Conservation (phyloP, 2,888 invertebrate genomes). For the Brachyptera putata region DNA sequence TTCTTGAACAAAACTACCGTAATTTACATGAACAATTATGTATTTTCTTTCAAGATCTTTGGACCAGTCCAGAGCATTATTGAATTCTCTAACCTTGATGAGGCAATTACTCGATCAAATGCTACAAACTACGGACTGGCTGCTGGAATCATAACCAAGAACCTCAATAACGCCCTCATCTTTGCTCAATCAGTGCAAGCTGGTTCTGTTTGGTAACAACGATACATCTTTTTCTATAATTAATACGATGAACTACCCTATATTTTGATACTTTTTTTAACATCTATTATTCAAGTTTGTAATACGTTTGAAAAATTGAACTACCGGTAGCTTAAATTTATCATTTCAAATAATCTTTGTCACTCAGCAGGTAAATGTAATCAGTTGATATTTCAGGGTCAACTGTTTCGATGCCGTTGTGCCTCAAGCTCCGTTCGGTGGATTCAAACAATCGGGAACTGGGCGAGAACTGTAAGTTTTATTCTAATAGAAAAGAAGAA, state of each 20-base stretch:
- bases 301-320: too few relatives aligned
- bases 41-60: too few relatives aligned
- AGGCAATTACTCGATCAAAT: slow-evolving; percentile 86
- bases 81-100: slow-evolving; percentile 80
- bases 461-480: slow-evolving; percentile 71
- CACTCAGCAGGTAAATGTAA: too few relatives aligned
- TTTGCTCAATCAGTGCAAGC: slow-evolving; percentile 70
- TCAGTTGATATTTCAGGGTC: slow-evolving; percentile 64
- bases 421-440: slow-evolving; percentile 89
- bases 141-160: slow-evolving; percentile 86
- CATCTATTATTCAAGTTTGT: neutral
- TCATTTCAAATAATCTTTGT: neutral
- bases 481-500: neutral
- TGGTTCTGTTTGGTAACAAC: slow-evolving; percentile 73
- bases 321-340: neutral
- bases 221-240: too few relatives aligned
- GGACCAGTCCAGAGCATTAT: slow-evolving; percentile 93
- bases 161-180: slow-evolving; percentile 75
- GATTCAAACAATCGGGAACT: slow-evolving; percentile 92
- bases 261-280: neutral
- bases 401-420: slow-evolving; percentile 89
- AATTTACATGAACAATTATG: too few relatives aligned
- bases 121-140: slow-evolving; percentile 88
- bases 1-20: too few relatives aligned
- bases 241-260: neutral